phyloP scores from a whole-genome alignment of 2,888 invertebrate genomes.

The Abrostola tripartita region DNA sequence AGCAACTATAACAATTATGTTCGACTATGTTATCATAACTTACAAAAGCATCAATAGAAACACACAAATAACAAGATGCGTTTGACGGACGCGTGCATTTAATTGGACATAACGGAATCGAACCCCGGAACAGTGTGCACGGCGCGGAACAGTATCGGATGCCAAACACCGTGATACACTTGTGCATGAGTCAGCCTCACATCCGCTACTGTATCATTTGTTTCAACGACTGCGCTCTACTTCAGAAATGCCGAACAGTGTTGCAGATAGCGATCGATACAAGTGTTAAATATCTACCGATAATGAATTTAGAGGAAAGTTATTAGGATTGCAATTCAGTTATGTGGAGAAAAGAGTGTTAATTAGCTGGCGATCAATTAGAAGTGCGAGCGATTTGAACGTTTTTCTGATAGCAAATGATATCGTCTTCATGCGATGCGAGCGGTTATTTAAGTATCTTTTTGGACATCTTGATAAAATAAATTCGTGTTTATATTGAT shows the following conservation, averaged over 20 bases:
- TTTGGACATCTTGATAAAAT: background rate
- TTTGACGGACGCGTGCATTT: slow-evolving; percentile 58
- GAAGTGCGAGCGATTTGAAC: slow-evolving; percentile 9
- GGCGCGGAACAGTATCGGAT: slow-evolving; percentile 64
- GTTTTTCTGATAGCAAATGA: slow-evolving; percentile 11
- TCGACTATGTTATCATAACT: slow-evolving; percentile 25
- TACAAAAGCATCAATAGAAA: slow-evolving; percentile 32
- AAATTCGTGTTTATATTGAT: no score
- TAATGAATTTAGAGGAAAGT: slow-evolving; percentile 53
- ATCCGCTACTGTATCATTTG: slow-evolving; percentile 9
- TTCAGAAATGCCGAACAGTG: slow-evolving; percentile 34
- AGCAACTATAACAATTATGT: no score
- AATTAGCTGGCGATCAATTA: slow-evolving; percentile 23
- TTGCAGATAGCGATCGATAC: background rate
- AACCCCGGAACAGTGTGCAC: slow-evolving; percentile 68
- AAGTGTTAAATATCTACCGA: slow-evolving; percentile 47
- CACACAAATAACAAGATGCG: slow-evolving; percentile 48
- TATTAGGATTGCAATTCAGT: slow-evolving; percentile 33
- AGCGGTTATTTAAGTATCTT: background rate
- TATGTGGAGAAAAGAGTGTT: slow-evolving; percentile 29
- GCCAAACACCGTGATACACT: slow-evolving; percentile 48
- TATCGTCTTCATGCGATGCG: background rate
- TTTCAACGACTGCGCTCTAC: slow-evolving; percentile 29
- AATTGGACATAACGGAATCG: slow-evolving; percentile 70
- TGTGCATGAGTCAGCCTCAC: slow-evolving; percentile 31